A percentile compares a stretch with the other conserved stretches of the same genome.
Evolutionary conservation across 2,113 vertebrate species (phyloP).

Genomic region (Triplophysa tibetana): DNA sequence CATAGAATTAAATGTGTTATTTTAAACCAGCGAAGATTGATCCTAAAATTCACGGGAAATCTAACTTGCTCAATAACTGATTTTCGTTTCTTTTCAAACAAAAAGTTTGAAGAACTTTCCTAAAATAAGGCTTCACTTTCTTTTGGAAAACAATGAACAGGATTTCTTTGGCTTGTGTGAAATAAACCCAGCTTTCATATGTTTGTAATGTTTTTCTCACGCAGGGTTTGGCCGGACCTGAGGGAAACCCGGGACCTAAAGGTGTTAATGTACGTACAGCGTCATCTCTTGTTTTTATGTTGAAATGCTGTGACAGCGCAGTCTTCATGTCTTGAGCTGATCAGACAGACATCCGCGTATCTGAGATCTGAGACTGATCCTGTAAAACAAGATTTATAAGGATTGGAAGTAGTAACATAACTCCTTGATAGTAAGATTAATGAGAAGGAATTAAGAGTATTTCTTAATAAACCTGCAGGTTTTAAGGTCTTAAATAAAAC

Average conservation of each 20-base stretch:
- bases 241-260: constrained; percentile 93
- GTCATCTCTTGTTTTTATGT: constrained; percentile 14
- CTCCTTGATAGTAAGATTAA: no score
- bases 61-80: no score
- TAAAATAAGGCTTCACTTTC: no score
- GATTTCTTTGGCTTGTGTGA: no score
- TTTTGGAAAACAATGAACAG: no score
- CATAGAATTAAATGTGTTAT: constrained; percentile 36
- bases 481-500: no score
- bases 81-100: no score
- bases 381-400: no score
- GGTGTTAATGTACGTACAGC: constrained; percentile 87
- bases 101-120: no score
- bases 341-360: constrained; percentile 44
- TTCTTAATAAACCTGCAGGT: no score
- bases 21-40: background rate
- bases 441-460: no score
- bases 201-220: constrained; percentile 51
- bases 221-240: constrained; percentile 90
- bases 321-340: constrained; percentile 63
- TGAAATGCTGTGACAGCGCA: constrained; percentile 33
- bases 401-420: no score
- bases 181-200: background rate
- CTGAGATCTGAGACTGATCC: background rate
- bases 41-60: background rate